These are phyloP conservation scores for Lutraria rhynchaena DNA, from an alignment of 1,140 invertebrate species.

Conservation along the genomic window DNA sequence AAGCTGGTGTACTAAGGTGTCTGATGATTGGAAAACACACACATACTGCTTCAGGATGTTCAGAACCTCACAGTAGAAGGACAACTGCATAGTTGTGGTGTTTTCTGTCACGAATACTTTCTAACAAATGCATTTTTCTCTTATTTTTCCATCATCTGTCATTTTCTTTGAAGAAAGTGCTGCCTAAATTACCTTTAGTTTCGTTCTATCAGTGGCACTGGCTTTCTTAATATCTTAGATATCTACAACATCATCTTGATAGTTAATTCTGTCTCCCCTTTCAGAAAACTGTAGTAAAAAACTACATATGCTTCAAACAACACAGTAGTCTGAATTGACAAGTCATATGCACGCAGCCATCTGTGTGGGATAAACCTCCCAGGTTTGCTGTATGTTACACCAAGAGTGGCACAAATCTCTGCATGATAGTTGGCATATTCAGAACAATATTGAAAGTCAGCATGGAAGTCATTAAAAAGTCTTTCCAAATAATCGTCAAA, in stretches of 20 bases:
- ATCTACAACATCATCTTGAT: not conserved
- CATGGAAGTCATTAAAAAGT: constrained; percentile 63
- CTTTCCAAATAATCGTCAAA: constrained; percentile 65
- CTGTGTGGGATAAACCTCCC: constrained; percentile 59
- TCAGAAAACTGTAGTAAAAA: constrained; percentile 60
- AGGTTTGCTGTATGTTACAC: constrained; percentile 65
- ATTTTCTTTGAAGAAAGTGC: not conserved
- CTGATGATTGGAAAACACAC: not conserved
- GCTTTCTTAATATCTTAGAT: not conserved
- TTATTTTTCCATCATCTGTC: constrained; percentile 5
- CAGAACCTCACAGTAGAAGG: constrained; percentile 7
- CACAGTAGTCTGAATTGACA: constrained; percentile 41
- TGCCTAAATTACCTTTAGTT: constrained; percentile 6
- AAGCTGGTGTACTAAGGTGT: not conserved
- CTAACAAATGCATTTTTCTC: not conserved
- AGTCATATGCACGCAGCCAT: constrained; percentile 70
- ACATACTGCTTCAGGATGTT: constrained; percentile 6
- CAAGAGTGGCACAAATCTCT: constrained; percentile 65
- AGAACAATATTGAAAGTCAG: constrained; percentile 70
- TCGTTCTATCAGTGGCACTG: not conserved
- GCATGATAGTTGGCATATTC: constrained; percentile 59
- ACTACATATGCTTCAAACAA: constrained; percentile 55
- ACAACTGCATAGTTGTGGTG: constrained; percentile 7
- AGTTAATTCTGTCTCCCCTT: not conserved
- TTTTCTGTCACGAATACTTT: constrained; percentile 9